Evolutionary conservation across 2,888 invertebrate species (phyloP).

Genomic region (Brachynemurus nebulosus): DNA sequence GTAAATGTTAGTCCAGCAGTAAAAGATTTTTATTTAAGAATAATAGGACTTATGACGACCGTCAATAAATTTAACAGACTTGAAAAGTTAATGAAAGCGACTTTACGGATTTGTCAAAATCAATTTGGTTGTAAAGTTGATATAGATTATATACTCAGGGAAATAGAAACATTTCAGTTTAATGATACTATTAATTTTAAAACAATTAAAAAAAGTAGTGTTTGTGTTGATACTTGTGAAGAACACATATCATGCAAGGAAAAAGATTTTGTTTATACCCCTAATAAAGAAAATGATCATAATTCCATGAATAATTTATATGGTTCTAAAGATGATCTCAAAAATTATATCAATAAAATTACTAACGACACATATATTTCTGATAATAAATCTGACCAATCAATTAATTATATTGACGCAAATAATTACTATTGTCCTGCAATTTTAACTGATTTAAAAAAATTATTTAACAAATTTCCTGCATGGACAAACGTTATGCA

Average conservation of each 20-base stretch:
- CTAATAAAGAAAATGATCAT: neutral
- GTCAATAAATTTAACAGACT: neutral
- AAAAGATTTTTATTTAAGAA: neutral
- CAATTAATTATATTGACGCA: neutral
- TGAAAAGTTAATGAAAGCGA: neutral
- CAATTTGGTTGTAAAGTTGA: neutral
- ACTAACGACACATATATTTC: no score
- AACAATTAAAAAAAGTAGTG: neutral
- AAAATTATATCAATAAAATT: neutral
- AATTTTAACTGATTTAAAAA: neutral
- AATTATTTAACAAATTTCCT: neutral
- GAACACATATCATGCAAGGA: neutral
- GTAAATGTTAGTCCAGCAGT: no score
- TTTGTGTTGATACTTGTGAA: neutral
- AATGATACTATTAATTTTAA: neutral
- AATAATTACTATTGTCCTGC: neutral
- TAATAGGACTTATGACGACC: neutral
- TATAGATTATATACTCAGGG: no score
- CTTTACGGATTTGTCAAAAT: neutral
- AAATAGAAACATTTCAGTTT: neutral
- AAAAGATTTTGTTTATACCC: neutral
- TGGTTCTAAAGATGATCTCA: neutral
- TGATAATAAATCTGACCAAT: no score
- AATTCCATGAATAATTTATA: neutral
- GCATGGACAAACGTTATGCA: no score